Base-by-base conservation (phyloP, 2,797 vertebrate genomes). In the Rhinella marina region DNA sequence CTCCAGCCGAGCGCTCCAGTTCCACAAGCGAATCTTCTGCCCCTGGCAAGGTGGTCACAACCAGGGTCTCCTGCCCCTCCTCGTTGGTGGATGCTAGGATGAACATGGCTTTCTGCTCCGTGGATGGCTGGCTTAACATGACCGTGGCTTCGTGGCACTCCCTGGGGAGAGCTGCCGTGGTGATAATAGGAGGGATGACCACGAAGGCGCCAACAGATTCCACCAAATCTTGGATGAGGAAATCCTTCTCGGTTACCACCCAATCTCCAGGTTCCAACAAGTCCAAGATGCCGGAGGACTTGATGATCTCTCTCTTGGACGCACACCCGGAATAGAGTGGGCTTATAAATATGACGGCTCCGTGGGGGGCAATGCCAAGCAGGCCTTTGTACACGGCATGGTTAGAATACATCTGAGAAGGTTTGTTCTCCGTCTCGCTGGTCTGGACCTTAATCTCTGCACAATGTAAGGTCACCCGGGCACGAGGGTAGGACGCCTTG, bases 281-380 rank as follows among this genome's bases (percentile, higher is more conserved):
- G 3, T 89, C 88, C 48, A 89, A 80, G 54, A 89, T 89, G 0
- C 88, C 88, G 2, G 85, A 89, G 5, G 88, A 89, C 54, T 87
- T 89, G 32, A 85, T n/a, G 3, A 89, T 87, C 8, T 86, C 88
- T 57, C 88, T 86, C n/a, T 78, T 89, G 25, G 88, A 83, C 23
- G 88, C 85, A 48, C 64, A 54, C 9, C 85, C 85, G 57, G 88
- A 79, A 70, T 89, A 89, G 75, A 89, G 76, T 0, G 88, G 88
- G 52, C 88, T 89, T 83, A 89, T 89, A 66, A 89, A 89, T 62
- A 89, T 89, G 16, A 89, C 88, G 0, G 85, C 88, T 29, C 88
- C 88, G 21, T 89, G 88, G 12, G 88, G 88, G 2, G 88, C 88
- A 32, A 89, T 89, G 70, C 88, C 88, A 10, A 89, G 81, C 54